phyloP scores from a whole-genome alignment of 2,113 vertebrate genomes.

The Silurus glanis region DNA sequence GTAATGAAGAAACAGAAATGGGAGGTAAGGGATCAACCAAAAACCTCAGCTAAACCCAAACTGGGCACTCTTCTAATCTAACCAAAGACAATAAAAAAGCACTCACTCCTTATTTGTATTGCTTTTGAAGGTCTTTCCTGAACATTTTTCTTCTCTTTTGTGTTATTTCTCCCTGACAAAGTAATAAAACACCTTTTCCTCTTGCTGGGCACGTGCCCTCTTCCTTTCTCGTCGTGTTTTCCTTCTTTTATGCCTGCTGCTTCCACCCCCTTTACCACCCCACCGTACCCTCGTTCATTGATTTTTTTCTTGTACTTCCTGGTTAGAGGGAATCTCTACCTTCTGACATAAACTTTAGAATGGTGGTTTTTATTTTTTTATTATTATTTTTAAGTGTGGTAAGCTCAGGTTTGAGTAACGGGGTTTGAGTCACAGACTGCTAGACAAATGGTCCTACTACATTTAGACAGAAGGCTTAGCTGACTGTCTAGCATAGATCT shows the following conservation, averaged over 20 bases:
- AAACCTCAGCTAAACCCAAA: background rate
- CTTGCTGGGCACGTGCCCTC: background rate
- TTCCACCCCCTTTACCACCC: background rate
- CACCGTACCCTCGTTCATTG: background rate
- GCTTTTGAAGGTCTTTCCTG: constrained; percentile 11
- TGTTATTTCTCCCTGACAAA: constrained; percentile 36
- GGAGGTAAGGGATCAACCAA: constrained; percentile 67
- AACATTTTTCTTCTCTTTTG: constrained; percentile 1
- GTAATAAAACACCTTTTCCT: constrained; percentile 40
- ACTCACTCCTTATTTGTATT: constrained; percentile 9
- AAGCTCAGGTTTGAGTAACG: constrained; percentile 32
- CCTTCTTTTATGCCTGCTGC: constrained; percentile 31
- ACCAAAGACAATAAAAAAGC: background rate
- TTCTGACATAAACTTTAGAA: background rate
- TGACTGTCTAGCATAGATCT: constrained; percentile 7
- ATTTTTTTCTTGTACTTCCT: constrained; percentile 12
- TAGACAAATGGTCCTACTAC: constrained; percentile 8
- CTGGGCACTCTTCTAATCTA: background rate
- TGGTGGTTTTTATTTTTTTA: too few relatives aligned
- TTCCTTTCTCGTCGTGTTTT: constrained; percentile 28
- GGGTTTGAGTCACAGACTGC: background rate
- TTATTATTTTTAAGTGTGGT: constrained; percentile 13
- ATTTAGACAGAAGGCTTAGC: background rate
- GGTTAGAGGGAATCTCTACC: constrained; percentile 1
- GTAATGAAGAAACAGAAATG: constrained; percentile 28